Evolutionary conservation across 2,797 vertebrate genomes (phyloP), one percentile per base, ranked within the genome.

Genomic region (Argentina silus): DNA sequence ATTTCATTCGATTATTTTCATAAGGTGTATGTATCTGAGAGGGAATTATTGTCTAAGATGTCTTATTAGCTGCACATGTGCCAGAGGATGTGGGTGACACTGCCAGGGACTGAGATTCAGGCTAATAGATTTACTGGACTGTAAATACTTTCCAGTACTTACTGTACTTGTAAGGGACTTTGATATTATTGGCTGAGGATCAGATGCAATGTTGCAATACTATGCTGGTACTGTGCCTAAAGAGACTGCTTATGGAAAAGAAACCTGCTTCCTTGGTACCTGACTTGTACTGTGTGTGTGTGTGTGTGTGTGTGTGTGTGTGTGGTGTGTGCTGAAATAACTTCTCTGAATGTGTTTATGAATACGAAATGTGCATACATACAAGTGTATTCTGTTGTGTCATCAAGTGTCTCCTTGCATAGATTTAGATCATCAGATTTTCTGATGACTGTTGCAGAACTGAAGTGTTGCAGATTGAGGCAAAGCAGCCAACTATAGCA

Each of bases 131-230:
- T 23, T 23, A 12, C 44, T 48, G 19, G 45, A 50, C 7, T 59
- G 21, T 21, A 10, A 1, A 23, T 43, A 63, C n/a, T 44, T 19
- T 63, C 42, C 61, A 14, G 43, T 63, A 57, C n/a, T 9, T 48
- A 48, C n/a, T 57, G 55, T 44, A 47, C 44, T 65, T 65, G 14
- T 66, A 43, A 64, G 50, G 63, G 19, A 19, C 14, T 48, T 14
- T 19, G 21, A 66, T 23, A 17, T 66, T 11, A 17, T 45, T 72
- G 70, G 70, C 50, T 21, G 55, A 17, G 51, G 14, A 48, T 72
- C 43, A 53, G 19, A 27, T 47, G 51, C 9, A 53, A 56, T 73
- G 71, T 55, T 56, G 51, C 50, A 65, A 65, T 53, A 45, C 9
- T 11, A 15, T 23, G 63, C 63, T 66, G 63, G 19, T 15, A 50